Base-by-base conservation (phyloP, 2,888 invertebrate genomes). In the Stegophylla sp. region DNA sequence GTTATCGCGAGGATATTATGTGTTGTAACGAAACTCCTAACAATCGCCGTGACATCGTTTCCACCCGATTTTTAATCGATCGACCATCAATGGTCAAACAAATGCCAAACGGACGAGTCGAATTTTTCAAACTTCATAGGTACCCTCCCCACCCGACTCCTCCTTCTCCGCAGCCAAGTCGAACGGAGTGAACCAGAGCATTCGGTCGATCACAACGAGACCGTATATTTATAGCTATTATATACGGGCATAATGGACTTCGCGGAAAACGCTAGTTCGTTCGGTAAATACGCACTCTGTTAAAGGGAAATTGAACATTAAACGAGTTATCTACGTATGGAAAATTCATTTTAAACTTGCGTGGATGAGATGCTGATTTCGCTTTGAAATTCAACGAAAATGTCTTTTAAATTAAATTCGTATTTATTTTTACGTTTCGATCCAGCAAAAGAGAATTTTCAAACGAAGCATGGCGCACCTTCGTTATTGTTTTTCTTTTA, bases 241-340 rank as follows among this genome's bases (percentile, higher is more conserved):
- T n/a, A 4, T 56, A 56, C 56, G 3, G 56, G 20, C 56, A 23
- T 51, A 53, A 71, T 53, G 41, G 53, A 41, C 23, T 56, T 56
- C 41, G 23, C 12, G 72, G 56, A 72, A 56, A 72, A 72, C 41
- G 17, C 41, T n/a, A 41, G 41, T 71, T 71, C 53, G 20, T 34
- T 56, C 48, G 9, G 53, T 23, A 23, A 56, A 56, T 59, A 72
- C 56, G n/a, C n/a, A 5, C 34, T 72, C 73, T 45, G 26, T 61
- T 45, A 48, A 61, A 74, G 48, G n/a, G 28, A 74, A 61, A 74
- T 74, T 74, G 73, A 74, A 74, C 61, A 48, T 74, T 74, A 63
- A 74, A 48, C 61, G 28, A 48, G 73, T 74, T 74, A 74, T 61
- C n/a, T 23, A 13, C 17, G 28, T 17, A 61, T 48, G 48, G 28